Percentiles rank a stretch among this genome's conserved stretches.
Conservation (phyloP, 2,888 invertebrate species). For the Calameuta filiformis region DNA sequence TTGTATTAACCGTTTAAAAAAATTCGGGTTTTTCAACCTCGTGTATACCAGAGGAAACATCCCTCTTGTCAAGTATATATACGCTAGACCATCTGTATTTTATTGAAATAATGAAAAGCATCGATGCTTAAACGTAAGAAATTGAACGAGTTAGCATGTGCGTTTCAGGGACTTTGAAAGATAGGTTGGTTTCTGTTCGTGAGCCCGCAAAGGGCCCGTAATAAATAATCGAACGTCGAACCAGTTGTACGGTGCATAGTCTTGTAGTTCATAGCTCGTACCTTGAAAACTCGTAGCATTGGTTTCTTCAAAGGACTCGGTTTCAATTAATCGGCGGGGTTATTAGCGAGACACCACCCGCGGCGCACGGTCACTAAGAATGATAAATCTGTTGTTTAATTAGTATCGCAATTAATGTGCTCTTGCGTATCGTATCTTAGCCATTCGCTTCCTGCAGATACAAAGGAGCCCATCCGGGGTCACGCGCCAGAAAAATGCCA, state of each 20-base stretch:
- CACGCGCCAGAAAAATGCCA: not conserved
- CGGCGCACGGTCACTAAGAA: not conserved
- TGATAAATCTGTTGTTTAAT: conserved; percentile 35
- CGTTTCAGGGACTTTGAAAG: not conserved
- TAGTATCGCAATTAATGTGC: conserved; percentile 26
- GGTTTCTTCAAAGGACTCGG: not conserved
- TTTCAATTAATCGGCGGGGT: conserved; percentile 3
- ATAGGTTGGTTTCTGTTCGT: not conserved
- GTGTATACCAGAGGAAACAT: too few relatives aligned
- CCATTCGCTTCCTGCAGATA: conserved; percentile 6
- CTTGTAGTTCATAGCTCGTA: too few relatives aligned
- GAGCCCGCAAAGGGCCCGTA: not conserved
- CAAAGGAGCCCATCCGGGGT: not conserved
- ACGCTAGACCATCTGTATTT: too few relatives aligned
- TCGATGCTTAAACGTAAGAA: too few relatives aligned
- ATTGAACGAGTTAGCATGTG: too few relatives aligned
- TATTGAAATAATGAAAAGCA: too few relatives aligned
- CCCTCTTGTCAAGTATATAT: too few relatives aligned
- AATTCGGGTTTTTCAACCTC: too few relatives aligned
- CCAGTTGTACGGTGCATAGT: too few relatives aligned
- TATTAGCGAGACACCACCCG: conserved; percentile 3
- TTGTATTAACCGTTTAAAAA: too few relatives aligned
- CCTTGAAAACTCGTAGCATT: too few relatives aligned
- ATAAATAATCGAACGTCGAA: not conserved
- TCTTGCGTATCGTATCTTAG: conserved; percentile 1